Percentiles rank a stretch among this genome's conserved stretches.
These are phyloP conservation scores for Pseudococcus jackbeardsleyi DNA, from an alignment of 2,888 invertebrate species.

Conservation along the genomic window DNA sequence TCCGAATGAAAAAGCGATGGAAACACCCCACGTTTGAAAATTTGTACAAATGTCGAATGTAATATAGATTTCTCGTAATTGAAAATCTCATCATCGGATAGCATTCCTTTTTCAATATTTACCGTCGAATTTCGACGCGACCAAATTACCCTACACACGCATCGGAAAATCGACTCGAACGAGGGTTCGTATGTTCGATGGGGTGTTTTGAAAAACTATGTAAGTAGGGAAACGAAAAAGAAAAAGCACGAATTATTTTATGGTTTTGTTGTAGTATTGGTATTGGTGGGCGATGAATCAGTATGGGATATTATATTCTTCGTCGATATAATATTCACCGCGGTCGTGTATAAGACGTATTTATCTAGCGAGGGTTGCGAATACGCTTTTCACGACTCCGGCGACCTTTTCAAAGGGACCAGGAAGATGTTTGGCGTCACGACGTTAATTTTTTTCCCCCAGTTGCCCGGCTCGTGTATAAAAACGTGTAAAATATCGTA, in stretches of 20 bases:
- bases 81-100: not conserved
- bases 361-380: not conserved
- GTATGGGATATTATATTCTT: not conserved
- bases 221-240: conserved; percentile 2
- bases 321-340: conserved; percentile 17
- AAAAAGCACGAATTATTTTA: conserved; percentile 4
- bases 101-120: not conserved
- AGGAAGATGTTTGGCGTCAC: conserved; percentile 7
- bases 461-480: not conserved
- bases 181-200: not conserved
- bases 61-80: not conserved
- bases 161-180: not conserved
- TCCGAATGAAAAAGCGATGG: not conserved
- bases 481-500: not conserved
- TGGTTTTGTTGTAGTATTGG: not conserved
- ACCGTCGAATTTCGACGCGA: not conserved
- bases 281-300: not conserved
- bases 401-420: not conserved
- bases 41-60: not conserved
- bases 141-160: not conserved
- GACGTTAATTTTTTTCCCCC: not conserved
- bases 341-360: not conserved
- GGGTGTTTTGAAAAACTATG: not conserved
- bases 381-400: not conserved
- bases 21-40: not conserved